A percentile compares a stretch with the other conserved stretches of the same genome.
phyloP scores from a whole-genome alignment of 2,888 invertebrate species.

The Blastobasis lacticolella region DNA sequence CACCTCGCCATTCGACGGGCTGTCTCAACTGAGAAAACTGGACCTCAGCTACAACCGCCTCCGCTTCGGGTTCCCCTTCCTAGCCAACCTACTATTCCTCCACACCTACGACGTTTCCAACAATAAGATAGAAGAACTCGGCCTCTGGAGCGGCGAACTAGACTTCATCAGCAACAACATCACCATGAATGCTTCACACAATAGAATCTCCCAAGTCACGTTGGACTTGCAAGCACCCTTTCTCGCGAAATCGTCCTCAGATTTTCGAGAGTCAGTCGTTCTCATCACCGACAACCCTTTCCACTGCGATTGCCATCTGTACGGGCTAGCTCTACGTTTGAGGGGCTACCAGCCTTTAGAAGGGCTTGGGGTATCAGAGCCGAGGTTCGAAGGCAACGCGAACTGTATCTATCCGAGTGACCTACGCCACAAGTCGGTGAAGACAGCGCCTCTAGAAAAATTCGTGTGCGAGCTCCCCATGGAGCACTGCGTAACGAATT shows the following conservation, averaged over 20 bases:
- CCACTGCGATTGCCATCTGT: slow-evolving; percentile 31
- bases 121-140: slow-evolving; percentile 17
- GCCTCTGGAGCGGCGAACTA: not conserved
- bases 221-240: not conserved
- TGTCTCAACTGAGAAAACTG: slow-evolving; percentile 11
- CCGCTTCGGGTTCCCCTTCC: slow-evolving; percentile 14
- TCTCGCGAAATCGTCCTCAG: not conserved
- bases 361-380: slow-evolving; percentile 1
- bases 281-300: slow-evolving; percentile 31
- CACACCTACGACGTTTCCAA: slow-evolving; percentile 15
- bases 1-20: slow-evolving; percentile 16
- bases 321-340: slow-evolving; percentile 16
- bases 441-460: not conserved
- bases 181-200: slow-evolving; percentile 24
- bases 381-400: not conserved
- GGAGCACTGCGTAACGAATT: slow-evolving; percentile 6
- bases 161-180: slow-evolving; percentile 5
- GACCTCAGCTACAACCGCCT: slow-evolving; percentile 22
- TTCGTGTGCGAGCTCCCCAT: slow-evolving; percentile 6
- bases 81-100: slow-evolving; percentile 14
- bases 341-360: slow-evolving; percentile 3
- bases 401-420: slow-evolving; percentile 9
- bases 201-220: slow-evolving; percentile 22
- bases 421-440: slow-evolving; percentile 1
- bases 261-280: slow-evolving; percentile 9